Conservation (phyloP, 2,888 invertebrate genomes). For the Arge pagana region DNA sequence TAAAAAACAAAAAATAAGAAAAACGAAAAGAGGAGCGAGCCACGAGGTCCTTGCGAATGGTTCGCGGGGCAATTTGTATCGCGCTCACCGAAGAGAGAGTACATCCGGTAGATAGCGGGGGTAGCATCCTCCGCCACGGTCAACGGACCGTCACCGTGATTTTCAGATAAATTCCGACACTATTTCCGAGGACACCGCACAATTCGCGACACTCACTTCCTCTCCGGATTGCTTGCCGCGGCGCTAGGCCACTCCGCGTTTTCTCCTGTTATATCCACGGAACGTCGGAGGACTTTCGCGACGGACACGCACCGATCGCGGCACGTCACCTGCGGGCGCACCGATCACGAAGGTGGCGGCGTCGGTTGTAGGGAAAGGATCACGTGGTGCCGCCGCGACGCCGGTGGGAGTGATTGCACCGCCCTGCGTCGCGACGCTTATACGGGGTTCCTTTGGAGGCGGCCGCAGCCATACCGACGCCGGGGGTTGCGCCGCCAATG, state of each 20-base stretch:
- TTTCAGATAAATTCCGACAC: too few relatives aligned
- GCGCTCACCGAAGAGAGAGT: slow-evolving; percentile 47
- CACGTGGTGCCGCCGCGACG: slow-evolving; percentile 42
- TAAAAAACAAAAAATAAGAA: neutral
- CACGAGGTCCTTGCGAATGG: too few relatives aligned
- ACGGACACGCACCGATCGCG: neutral
- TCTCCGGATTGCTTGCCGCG: too few relatives aligned
- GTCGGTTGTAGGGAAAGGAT: slow-evolving; percentile 26
- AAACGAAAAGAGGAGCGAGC: too few relatives aligned
- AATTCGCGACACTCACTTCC: too few relatives aligned
- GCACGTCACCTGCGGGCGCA: neutral
- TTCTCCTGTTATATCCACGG: too few relatives aligned
- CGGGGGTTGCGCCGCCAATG: slow-evolving; percentile 23
- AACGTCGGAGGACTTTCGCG: neutral
- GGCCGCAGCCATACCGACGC: slow-evolving; percentile 20
- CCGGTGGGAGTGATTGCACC: slow-evolving; percentile 50
- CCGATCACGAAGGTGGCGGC: slow-evolving; percentile 23
- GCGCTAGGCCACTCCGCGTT: too few relatives aligned
- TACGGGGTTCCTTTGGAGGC: slow-evolving; percentile 28
- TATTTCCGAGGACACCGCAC: too few relatives aligned
- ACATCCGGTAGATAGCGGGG: slow-evolving; percentile 47
- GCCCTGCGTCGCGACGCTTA: slow-evolving; percentile 42
- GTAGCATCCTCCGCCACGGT: slow-evolving; percentile 48
- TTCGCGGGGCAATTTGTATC: neutral
- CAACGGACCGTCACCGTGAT: too few relatives aligned